Evolutionary conservation across 2,113 vertebrate genomes (phyloP), one percentile per base, ranked within the genome.

Genomic region (Ornithorhynchus anatinus): DNA sequence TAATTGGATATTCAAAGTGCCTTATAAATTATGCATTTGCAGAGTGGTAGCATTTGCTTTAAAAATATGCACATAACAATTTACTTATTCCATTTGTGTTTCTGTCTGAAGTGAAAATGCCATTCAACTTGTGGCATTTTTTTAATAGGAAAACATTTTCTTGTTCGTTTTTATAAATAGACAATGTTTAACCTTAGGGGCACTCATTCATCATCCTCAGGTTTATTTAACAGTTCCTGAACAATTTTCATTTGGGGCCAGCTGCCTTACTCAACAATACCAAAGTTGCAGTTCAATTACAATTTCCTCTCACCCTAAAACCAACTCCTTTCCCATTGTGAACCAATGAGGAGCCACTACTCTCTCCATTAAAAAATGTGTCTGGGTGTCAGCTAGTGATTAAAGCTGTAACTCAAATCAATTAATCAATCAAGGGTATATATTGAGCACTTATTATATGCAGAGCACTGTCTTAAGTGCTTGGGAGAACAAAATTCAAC

Each of bases 191-290:
- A 59, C 42, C 17, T 39, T 63, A 23, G 61, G 57, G 45, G 38
- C 40, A 65, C 66, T 76, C 61, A 78, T 80, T 76, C 45, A 63
- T 85, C 59, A 69, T 37, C 43, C 58, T 35, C 51, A 60, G 69
- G 52, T 27, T 22, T 17, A 33, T 36, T 13, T 19, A 32, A 1
- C 5, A 10, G 59, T 50, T 4, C 38, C 61, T 48, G 39, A 64
- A 69, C 45, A 58, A 75, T 50, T 39, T 63, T 54, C 59, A 59
- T 5, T 1, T 57, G 37, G 59, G 61, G n/a, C 40, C 67, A 51
- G 37, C 60, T 64, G 59, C 33, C 68, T 39, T 68, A n/a, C 6
- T 10, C 45, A 69, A 38, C 35, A 9, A 58, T 72, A 33, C 37
- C 48, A 27, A 44, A 69, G 51, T 31, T 31, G 0, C 53, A 56